Evolutionary conservation across 2,113 vertebrate species (phyloP).

Genomic region (Trinectes maculatus): DNA sequence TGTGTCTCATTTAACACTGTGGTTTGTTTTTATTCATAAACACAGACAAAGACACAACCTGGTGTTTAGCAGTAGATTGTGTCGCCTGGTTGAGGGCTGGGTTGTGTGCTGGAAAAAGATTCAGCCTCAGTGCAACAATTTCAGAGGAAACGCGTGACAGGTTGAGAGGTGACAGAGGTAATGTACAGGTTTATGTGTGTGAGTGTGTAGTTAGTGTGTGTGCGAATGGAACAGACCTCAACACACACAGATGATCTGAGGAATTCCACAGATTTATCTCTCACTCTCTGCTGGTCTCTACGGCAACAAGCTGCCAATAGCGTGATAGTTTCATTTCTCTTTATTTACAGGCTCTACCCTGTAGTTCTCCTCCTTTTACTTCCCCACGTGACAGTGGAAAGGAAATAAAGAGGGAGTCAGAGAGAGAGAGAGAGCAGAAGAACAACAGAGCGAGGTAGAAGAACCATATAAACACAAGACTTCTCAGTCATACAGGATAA

Average conservation of each 20-base stretch:
- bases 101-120: background rate
- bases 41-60: slow-evolving; percentile 10
- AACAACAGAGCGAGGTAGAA: slow-evolving; percentile 2
- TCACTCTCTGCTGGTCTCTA: slow-evolving; percentile 59
- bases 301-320: slow-evolving; percentile 54
- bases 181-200: background rate
- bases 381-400: background rate
- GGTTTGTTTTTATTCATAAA: slow-evolving; percentile 13
- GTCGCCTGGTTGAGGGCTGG: slow-evolving; percentile 19
- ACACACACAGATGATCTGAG: slow-evolving; percentile 62
- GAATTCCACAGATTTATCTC: slow-evolving; percentile 61
- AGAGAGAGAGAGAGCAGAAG: slow-evolving; percentile 6
- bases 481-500: slow-evolving; percentile 51
- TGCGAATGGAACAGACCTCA: background rate
- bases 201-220: slow-evolving; percentile 3
- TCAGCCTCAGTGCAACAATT: slow-evolving; percentile 30
- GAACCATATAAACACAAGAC: slow-evolving; percentile 57
- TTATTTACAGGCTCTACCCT: slow-evolving; percentile 35
- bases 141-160: slow-evolving; percentile 12
- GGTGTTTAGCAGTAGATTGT: slow-evolving; percentile 44
- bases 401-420: background rate
- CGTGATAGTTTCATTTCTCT: slow-evolving; percentile 38
- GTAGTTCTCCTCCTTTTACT: slow-evolving; percentile 43
- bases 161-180: background rate
- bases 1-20: slow-evolving; percentile 34